phyloP scores from a whole-genome alignment of 2,797 vertebrate genomes.

The Cuculus canorus region DNA sequence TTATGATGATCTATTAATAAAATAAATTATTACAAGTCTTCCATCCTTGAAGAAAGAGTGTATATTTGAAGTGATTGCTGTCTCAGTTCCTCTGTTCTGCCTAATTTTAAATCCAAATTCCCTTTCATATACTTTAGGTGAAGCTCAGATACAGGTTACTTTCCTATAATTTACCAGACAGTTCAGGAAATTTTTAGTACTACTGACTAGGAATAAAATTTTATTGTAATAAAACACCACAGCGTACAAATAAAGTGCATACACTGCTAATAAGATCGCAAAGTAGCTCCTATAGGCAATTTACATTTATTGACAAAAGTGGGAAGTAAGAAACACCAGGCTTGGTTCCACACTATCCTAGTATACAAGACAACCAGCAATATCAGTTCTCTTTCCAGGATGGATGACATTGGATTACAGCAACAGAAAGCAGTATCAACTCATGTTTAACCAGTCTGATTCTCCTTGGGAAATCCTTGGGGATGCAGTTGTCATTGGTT shows the following conservation, averaged over 20 bases:
- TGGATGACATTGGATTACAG: background rate
- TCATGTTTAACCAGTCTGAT: background rate
- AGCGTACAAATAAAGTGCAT: background rate
- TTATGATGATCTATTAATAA: background rate
- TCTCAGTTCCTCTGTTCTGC: background rate
- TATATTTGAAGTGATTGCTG: background rate
- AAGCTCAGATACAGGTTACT: slow-evolving; percentile 3
- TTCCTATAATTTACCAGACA: background rate
- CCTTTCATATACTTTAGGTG: background rate
- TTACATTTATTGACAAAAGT: background rate
- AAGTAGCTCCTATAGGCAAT: background rate
- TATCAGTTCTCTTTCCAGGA: background rate
- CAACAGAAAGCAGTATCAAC: background rate
- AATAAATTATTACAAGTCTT: background rate
- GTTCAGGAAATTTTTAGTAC: slow-evolving; percentile 23
- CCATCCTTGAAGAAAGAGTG: background rate
- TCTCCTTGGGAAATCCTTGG: background rate
- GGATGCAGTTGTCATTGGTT: background rate
- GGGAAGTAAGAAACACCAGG: background rate
- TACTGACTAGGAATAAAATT: slow-evolving; percentile 20
- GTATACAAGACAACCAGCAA: background rate
- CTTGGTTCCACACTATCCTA: background rate
- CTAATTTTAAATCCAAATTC: background rate
- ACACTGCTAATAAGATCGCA: background rate
- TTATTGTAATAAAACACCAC: background rate